These are phyloP conservation scores for Patiria pectinifera DNA, from an alignment of 53 echinoderm and acorn worm genomes.

Conservation along the genomic window DNA sequence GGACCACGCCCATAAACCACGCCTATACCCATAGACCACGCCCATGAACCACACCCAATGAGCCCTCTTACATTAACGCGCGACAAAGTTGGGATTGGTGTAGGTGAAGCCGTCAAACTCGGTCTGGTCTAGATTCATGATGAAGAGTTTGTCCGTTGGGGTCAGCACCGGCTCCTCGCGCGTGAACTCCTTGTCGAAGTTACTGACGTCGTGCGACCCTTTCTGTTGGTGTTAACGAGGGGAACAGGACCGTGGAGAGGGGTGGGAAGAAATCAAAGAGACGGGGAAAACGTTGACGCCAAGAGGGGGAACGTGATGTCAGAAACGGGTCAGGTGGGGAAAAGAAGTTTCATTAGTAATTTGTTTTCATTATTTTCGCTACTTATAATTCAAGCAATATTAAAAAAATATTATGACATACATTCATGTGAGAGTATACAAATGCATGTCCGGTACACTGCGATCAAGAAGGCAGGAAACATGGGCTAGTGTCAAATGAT, in stretches of 20 bases:
- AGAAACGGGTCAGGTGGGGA: background rate
- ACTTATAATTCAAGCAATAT: background rate
- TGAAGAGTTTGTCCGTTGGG: constrained; percentile 97
- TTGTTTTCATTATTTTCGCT: background rate
- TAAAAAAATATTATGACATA: no score
- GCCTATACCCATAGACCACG: background rate
- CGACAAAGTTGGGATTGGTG: constrained; percentile 81
- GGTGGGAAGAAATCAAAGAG: background rate
- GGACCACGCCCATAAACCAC: no score
- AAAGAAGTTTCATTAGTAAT: background rate
- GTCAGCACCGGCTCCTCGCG: constrained; percentile 83
- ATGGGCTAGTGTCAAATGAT: background rate
- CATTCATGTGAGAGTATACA: background rate
- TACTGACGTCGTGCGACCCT: constrained; percentile 82
- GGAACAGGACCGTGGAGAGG: background rate
- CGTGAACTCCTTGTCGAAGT: constrained; percentile 97
- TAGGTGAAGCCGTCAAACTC: constrained; percentile 95
- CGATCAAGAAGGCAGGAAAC: background rate
- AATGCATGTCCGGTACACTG: background rate
- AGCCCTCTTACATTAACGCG: background rate
- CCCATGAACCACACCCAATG: background rate
- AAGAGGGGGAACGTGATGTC: background rate
- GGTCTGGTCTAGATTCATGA: constrained; percentile 98
- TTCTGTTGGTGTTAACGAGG: constrained; percentile 55
- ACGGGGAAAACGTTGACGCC: background rate